A percentile compares a stretch with the other conserved stretches of the same genome.
Conservation (phyloP, 92 coral and sea anemone genomes). For the Siderastrea radians region DNA sequence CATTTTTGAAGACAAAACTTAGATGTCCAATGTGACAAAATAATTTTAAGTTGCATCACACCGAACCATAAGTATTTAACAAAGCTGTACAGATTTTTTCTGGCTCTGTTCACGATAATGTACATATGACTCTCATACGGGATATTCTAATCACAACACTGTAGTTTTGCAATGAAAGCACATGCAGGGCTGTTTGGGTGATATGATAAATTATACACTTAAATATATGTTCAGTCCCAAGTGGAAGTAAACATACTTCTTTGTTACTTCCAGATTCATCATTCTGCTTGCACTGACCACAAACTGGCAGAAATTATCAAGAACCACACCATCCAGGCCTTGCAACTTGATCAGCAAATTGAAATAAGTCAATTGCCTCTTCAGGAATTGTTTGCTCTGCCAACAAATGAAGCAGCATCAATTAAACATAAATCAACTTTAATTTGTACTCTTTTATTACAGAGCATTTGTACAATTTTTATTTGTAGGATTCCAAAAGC, state of each 20-base stretch:
- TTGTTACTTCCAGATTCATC: conserved; percentile 88
- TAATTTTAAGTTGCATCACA: no score
- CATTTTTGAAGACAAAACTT: no score
- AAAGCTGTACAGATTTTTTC: no score
- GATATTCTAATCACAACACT: no score
- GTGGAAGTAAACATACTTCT: conserved; percentile 71
- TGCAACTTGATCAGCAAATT: conserved; percentile 89
- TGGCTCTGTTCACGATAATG: no score
- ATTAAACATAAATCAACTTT: not conserved
- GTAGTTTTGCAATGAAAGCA: not conserved
- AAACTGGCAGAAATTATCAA: conserved; percentile 90
- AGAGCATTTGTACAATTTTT: no score
- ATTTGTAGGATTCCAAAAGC: no score
- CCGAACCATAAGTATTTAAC: no score
- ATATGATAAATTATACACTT: not conserved
- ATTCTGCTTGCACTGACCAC: conserved; percentile 82
- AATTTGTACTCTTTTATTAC: no score
- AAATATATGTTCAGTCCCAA: not conserved
- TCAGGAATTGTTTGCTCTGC: conserved; percentile 59
- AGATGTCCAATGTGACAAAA: no score
- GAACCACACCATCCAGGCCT: conserved; percentile 86
- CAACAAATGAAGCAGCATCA: not conserved
- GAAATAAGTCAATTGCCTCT: conserved; percentile 72
- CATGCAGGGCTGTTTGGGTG: no score
- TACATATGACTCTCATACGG: no score